Conservation (phyloP, 2,888 invertebrate genomes). For the Synanthedon vespiformis region DNA sequence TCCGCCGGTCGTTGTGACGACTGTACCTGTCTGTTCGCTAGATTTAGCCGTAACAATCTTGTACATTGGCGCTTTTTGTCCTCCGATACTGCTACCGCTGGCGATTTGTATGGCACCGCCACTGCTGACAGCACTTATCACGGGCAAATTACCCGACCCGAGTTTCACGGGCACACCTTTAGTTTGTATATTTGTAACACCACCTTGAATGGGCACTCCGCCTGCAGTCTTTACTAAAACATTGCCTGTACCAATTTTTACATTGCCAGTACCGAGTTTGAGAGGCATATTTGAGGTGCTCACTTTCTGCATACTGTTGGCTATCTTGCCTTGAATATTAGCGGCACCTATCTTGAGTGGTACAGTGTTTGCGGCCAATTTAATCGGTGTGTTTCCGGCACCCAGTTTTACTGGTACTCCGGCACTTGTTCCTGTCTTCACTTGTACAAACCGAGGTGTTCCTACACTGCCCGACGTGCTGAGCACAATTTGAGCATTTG, state of each 20-base stretch:
- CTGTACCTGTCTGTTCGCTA: slow-evolving; percentile 29
- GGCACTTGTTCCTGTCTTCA: slow-evolving; percentile 44
- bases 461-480: slow-evolving; percentile 35
- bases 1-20: slow-evolving; percentile 25
- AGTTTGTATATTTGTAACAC: slow-evolving; percentile 38
- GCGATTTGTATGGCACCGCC: slow-evolving; percentile 50
- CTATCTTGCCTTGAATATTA: slow-evolving; percentile 49
- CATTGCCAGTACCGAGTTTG: slow-evolving; percentile 55
- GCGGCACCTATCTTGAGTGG: slow-evolving; percentile 56
- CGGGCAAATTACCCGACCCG: slow-evolving; percentile 45
- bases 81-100: slow-evolving; percentile 30
- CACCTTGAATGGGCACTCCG: slow-evolving; percentile 46
- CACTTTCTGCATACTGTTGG: slow-evolving; percentile 47
- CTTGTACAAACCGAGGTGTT: slow-evolving; percentile 54
- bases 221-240: slow-evolving; percentile 57
- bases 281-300: slow-evolving; percentile 38
- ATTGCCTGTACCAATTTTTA: slow-evolving; percentile 60
- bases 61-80: slow-evolving; percentile 59
- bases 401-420: slow-evolving; percentile 50
- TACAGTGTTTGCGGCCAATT: slow-evolving; percentile 42
- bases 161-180: slow-evolving; percentile 58
- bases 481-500: slow-evolving; percentile 48
- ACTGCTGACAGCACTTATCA: slow-evolving; percentile 33
- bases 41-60: slow-evolving; percentile 64
- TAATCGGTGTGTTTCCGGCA: slow-evolving; percentile 47